Evolutionary conservation across 2,888 invertebrate genomes (phyloP).

Genomic region (Habroteleia sp.): DNA sequence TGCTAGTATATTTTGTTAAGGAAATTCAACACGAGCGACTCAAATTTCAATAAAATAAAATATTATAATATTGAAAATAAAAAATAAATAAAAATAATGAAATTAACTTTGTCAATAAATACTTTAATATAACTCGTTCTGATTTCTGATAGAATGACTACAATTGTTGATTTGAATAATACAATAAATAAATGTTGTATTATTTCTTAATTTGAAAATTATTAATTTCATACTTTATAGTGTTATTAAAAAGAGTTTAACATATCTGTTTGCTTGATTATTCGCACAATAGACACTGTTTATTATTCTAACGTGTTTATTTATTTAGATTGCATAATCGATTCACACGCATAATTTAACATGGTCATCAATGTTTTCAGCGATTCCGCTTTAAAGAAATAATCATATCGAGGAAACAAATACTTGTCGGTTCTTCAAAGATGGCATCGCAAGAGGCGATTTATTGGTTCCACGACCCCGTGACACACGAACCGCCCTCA

Average conservation of each 20-base stretch:
- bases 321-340: constrained; percentile 65
- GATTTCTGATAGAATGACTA: no score
- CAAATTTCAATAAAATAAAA: constrained; percentile 4
- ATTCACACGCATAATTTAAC: constrained; percentile 64
- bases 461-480: constrained; percentile 51
- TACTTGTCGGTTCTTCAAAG: constrained; percentile 54
- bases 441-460: constrained; percentile 42
- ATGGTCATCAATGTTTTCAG: constrained; percentile 59
- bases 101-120: no score
- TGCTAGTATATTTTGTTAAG: constrained; percentile 16
- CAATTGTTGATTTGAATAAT: no score
- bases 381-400: constrained; percentile 35
- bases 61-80: no score
- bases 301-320: constrained; percentile 56
- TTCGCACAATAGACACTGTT: constrained; percentile 51
- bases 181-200: no score
- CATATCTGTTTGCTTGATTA: constrained; percentile 34
- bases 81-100: no score
- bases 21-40: no score
- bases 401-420: constrained; percentile 45
- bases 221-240: no score
- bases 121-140: no score
- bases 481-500: constrained; percentile 60
- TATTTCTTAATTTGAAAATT: no score
- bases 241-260: constrained; percentile 5